phyloP scores from a whole-genome alignment of 2,113 vertebrate genomes.

The Tetrao urogallus region DNA sequence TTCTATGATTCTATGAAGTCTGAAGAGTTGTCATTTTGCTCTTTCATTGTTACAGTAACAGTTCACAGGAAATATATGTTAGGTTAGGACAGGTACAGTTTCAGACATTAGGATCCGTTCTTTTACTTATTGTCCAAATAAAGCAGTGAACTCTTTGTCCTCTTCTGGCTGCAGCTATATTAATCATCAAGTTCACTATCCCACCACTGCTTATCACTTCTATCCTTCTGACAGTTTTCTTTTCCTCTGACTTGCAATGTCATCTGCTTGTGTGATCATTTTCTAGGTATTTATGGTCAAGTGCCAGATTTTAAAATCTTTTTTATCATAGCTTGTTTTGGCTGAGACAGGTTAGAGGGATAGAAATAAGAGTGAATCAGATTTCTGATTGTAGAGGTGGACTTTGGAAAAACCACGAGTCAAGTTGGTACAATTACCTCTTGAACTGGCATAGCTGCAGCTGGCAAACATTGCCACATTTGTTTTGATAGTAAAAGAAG shows the following conservation, averaged over 20 bases:
- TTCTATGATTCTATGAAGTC: neutral
- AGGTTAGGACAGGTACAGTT: neutral
- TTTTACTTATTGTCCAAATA: neutral
- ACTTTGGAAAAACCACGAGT: neutral
- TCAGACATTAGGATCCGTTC: neutral
- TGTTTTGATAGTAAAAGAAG: neutral
- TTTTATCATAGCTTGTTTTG: neutral
- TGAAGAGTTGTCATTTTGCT: neutral
- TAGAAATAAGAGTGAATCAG: neutral
- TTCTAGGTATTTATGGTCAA: neutral
- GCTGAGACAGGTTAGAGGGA: neutral
- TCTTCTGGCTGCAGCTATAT: neutral
- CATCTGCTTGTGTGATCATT: neutral
- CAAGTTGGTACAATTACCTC: neutral
- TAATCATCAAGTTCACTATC: neutral
- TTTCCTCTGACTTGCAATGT: neutral
- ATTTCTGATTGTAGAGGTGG: neutral
- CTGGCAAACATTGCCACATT: neutral
- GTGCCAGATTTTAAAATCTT: neutral
- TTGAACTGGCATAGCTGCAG: neutral
- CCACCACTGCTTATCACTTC: neutral
- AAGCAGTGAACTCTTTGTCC: neutral
- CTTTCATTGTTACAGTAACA: neutral
- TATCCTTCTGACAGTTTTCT: neutral
- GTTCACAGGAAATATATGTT: neutral